phyloP scores from a whole-genome alignment of 2,797 vertebrate species.

The Austrolebias charrua region DNA sequence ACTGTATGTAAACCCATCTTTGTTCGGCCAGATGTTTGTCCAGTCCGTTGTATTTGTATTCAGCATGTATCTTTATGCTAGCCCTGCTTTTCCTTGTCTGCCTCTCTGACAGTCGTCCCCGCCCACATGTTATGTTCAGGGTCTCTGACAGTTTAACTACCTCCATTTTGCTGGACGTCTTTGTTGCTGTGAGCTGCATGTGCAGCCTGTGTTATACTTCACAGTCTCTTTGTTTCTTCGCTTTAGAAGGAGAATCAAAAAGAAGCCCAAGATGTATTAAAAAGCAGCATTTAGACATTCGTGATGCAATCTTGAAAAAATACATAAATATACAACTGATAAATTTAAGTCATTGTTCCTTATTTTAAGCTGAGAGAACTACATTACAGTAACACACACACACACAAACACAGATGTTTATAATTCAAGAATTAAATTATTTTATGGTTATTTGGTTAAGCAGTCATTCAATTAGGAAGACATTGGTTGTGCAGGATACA shows the following conservation, averaged over 20 bases:
- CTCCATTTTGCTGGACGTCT: conserved; percentile 50
- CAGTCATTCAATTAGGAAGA: no score
- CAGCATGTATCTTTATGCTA: conserved; percentile 22
- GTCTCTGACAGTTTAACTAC: conserved; percentile 35
- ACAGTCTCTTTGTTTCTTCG: conserved; percentile 15
- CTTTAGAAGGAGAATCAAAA: not conserved
- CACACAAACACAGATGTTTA: no score
- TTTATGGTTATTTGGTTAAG: conserved; percentile 11
- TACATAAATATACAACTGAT: not conserved
- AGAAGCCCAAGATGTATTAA: conserved; percentile 6
- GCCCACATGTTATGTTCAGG: not conserved
- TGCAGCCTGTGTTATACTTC: conserved; percentile 33
- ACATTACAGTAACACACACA: conserved; percentile 18
- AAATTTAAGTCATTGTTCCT: not conserved
- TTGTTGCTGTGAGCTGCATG: conserved; percentile 13
- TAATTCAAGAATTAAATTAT: conserved; percentile 55
- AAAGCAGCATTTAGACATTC: no score
- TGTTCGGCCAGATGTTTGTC: conserved; percentile 8
- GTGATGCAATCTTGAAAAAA: no score
- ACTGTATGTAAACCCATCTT: conserved; percentile 14
- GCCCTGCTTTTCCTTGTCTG: conserved; percentile 25
- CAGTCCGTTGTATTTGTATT: conserved; percentile 23
- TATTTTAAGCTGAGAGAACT: conserved; percentile 28
- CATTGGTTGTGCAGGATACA: no score
- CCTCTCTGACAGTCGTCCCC: conserved; percentile 6